Conservation (phyloP, 2,113 vertebrate species). For the Nerophis ophidion region DNA sequence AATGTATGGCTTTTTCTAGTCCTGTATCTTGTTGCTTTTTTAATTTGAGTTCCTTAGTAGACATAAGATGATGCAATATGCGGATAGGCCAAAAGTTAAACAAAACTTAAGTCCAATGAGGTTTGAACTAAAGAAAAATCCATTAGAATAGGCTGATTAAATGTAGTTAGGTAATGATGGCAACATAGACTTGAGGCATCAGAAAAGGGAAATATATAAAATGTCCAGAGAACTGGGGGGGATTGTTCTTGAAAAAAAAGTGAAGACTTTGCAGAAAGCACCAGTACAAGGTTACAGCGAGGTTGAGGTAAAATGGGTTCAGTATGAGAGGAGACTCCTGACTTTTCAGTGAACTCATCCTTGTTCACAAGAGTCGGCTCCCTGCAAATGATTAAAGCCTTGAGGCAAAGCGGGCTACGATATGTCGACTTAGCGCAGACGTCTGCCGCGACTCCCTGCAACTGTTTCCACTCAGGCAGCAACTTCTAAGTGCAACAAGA, state of each 20-base stretch:
- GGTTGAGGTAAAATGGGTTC: conserved; percentile 13
- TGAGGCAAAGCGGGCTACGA: conserved; percentile 43
- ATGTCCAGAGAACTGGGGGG: not conserved
- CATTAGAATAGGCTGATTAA: conserved; percentile 1
- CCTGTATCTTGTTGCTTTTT: too few relatives aligned
- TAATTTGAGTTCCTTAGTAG: not conserved
- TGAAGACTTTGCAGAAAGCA: conserved; percentile 18
- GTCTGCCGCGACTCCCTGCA: conserved; percentile 36
- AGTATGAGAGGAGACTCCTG: conserved; percentile 23
- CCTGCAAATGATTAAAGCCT: conserved; percentile 58
- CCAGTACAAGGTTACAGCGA: conserved; percentile 18
- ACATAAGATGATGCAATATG: not conserved
- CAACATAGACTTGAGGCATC: conserved; percentile 3
- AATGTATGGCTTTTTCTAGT: too few relatives aligned
- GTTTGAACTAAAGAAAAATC: not conserved
- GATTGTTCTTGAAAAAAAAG: conserved; percentile 17
- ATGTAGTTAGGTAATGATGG: conserved; percentile 7
- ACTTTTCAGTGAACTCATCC: conserved; percentile 61
- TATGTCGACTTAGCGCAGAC: conserved; percentile 38
- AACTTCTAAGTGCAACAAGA: conserved; percentile 29
- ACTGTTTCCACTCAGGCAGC: conserved; percentile 51
- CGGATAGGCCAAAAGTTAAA: not conserved
- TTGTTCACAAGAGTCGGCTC: conserved; percentile 45
- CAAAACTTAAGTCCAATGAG: not conserved
- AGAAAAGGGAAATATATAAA: conserved; percentile 15